These are phyloP conservation scores for Gnathonemus longibarbis DNA, from an alignment of 2,113 vertebrate genomes.

Conservation along the genomic window DNA sequence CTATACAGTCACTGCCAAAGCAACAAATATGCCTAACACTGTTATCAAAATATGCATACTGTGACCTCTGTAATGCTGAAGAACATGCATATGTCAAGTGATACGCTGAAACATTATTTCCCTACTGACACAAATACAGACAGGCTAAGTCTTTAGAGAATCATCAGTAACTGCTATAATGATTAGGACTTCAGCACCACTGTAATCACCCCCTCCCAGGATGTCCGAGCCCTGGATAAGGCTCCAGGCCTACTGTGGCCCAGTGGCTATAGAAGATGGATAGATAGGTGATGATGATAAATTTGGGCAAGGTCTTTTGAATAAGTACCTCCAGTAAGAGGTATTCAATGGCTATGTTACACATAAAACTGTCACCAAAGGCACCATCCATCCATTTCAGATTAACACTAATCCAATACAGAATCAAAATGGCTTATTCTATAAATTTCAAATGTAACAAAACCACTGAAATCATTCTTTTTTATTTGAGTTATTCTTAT, in stretches of 20 bases:
- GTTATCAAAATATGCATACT: not conserved
- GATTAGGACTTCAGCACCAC: conserved; percentile 31
- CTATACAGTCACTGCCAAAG: not conserved
- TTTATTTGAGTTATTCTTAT: not conserved
- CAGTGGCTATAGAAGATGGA: not conserved
- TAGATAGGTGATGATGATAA: not conserved
- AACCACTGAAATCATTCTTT: not conserved
- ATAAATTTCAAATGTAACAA: not conserved
- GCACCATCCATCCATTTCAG: not conserved
- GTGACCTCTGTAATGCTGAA: not conserved
- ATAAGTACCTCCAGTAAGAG: not conserved
- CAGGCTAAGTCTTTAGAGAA: conserved; percentile 22
- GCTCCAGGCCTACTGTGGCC: not conserved
- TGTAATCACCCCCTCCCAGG: not conserved
- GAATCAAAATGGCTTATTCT: not conserved
- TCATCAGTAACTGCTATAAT: conserved; percentile 38
- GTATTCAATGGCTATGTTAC: not conserved
- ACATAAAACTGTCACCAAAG: not conserved
- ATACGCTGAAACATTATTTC: conserved; percentile 24
- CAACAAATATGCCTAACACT: not conserved
- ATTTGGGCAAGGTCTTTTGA: not conserved
- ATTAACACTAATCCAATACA: not conserved
- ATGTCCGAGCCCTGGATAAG: not conserved
- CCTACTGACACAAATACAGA: conserved; percentile 30
- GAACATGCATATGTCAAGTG: not conserved